Base-by-base conservation (phyloP, 2,888 invertebrate species). In the Escarpia spicata region DNA sequence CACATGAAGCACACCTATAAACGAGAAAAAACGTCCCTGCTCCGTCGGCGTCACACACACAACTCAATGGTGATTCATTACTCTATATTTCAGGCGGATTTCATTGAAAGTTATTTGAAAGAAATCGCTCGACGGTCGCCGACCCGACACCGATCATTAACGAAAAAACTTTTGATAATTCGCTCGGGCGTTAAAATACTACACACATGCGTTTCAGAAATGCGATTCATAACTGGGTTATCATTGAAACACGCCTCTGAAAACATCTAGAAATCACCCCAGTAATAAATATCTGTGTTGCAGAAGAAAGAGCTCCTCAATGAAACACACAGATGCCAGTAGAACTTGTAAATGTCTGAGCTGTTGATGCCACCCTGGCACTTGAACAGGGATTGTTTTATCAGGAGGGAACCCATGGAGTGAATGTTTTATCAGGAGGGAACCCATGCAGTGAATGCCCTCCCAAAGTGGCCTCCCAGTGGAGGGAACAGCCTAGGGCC, bases 41-140 rank as follows among this genome's bases (percentile, higher is more conserved):
- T 75, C 75, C 26, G 75, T 19, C n/a, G 75, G 75, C 75, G 26
- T 0, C 75, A 75, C 1, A 75, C 1, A 26, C 75, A 26, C 75
- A 75, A 26, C 75, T n/a, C 75, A 26, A 75, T 26, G 75, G 75
- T 75, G 75, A 75, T 75, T 75, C 75, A 75, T 75, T 75, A n/a
- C 75, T 75, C n/a, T n/a, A n/a, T 75, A 75, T 75, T n/a, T 26
- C 75, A 75, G 75, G 75, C 75, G 19, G 26, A 26, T 75, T 75
- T 75, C 75, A 75, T 75, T 75, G 75, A 75, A 75, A 75, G n/a
- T 75, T 75, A 75, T 75, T 75, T 75, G 75, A 26, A 75, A 75
- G 75, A 75, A 75, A 19, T 75, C n/a, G 26, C 19, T n/a, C 19
- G 75, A 75, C 75, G 6, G 75, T 6, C 75, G 75, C 75, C n/a